Base-by-base conservation (phyloP, 2,113 vertebrate genomes). In the Ptychochromis oligacanthus region DNA sequence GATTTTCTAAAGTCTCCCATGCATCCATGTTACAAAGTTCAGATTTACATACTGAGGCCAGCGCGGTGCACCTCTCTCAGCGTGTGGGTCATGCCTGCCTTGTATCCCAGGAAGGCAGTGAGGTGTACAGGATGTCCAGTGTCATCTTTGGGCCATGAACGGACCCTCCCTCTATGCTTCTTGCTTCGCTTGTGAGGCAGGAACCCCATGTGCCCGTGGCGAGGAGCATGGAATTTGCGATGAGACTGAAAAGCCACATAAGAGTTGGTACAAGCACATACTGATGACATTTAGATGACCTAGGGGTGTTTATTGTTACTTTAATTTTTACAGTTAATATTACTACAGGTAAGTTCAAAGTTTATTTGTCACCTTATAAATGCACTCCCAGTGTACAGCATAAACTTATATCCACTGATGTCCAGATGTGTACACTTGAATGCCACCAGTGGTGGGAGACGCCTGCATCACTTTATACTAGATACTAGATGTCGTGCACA, bases 51-150 rank as follows among this genome's bases (percentile, higher is more conserved):
- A 99, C 98, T 99, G 20, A 98, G 97, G 34, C 97, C 98, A 26
- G 96, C 96, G 46, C 98, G 95, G 85, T 99, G 97, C 0, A 99
- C 95, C 79, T 99, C 98, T 4, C 98, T 96, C 22, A 99, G 97
- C 0, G 97, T 97, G 94, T 99, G 98, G 22, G 98, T 99, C 98
- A 99, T 99, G 93, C 98, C 98, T 6, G 98, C 97, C 92, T 99
- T 99, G 94, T 99, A 99, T 5, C 98, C 98, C 87, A 99, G 87
- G 88, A 98, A 99, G 59, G 97, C 97, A 0, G 97, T 97, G 75
- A 99, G 97, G 49, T 99, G 98, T 31, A 99, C 96, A 0, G 98
- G 98, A 85, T 97, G 96, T 91, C 92, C 96, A 20, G 96, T 75
- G 61, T 98, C 97, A 90, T 99, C 98, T 84, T 97, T 98, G n/a